Evolutionary conservation across 2,797 vertebrate species (phyloP), one percentile per base, ranked within the genome.

Genomic region (Zenarchopterus dispar): DNA sequence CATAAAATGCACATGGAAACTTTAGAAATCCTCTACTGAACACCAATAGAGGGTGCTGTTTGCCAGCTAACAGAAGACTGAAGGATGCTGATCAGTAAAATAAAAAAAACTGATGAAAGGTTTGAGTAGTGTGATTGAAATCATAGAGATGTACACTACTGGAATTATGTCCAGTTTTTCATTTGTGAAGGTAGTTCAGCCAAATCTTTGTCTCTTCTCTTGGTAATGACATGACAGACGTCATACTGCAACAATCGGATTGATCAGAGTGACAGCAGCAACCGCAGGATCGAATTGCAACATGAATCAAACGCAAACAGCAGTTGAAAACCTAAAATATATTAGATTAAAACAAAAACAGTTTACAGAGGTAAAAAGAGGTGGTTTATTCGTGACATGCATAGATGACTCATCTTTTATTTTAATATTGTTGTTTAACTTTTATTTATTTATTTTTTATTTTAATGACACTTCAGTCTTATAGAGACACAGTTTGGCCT

Each of bases 1-100:
- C 21, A 24, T 24, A 8, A 3, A 39, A 15, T 39, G 36, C 10
- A 19, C 9, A 66, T 45, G 3, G 4, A 44, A 18, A 26, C 55
- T 55, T 2, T 6, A 44, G 10, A 9, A 7, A 66, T 17, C 5
- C 8, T 1, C 41, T 7, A 1, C 8, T 45, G 15, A 33, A 9
- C 31, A 23, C 65, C 84, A 75, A 3, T 1, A 85, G 80, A 67
- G 54, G 86, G 78, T 10, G 65, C 60, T 67, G 58, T 55, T 39
- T 31, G 28, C 8, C 56, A 56, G 39, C 31, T 19, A 52, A 62
- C 56, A 57, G 16, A 59, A 70, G 7, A 23, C 17, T n/a, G 17
- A 5, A 24, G 1, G 4, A 7, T 3, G 28, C 28, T 3, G 28
- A 28, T 28, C 28, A 28, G 28, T 28, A 28, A 28, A 28, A 56